Evolutionary conservation across 1,140 invertebrate species (phyloP).

Genomic region (Charaxes varanes): DNA sequence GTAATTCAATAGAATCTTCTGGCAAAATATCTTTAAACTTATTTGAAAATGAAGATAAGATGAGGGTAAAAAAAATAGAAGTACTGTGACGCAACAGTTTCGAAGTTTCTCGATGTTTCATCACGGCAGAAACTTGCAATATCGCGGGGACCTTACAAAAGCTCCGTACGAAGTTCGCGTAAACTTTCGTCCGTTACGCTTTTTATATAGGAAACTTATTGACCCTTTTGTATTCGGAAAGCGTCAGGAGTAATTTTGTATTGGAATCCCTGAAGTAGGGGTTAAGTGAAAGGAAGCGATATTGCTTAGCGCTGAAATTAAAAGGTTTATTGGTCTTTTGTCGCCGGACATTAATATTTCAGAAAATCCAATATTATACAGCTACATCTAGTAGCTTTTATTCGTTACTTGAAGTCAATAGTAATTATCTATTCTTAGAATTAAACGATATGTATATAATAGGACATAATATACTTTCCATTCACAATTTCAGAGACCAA

Average conservation of each 20-base stretch:
- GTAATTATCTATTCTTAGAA: too few relatives aligned
- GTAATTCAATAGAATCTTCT: too few relatives aligned
- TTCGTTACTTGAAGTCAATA: too few relatives aligned
- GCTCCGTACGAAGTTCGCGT: conserved; percentile 8
- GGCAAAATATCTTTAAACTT: too few relatives aligned
- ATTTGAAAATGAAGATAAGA: too few relatives aligned
- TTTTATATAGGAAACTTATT: conserved; percentile 29
- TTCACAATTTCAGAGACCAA: too few relatives aligned
- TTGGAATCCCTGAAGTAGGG: conserved; percentile 23
- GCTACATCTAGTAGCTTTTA: not conserved
- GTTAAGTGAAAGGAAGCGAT: conserved; percentile 18
- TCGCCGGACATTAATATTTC: too few relatives aligned
- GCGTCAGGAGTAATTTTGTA: conserved; percentile 28
- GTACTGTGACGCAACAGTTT: not conserved
- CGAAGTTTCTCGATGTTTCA: conserved; percentile 1
- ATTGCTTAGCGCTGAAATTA: conserved; percentile 22
- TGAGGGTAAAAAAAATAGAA: too few relatives aligned
- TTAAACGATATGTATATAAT: too few relatives aligned
- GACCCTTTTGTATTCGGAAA: conserved; percentile 25
- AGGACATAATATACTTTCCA: too few relatives aligned
- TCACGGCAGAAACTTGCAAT: not conserved
- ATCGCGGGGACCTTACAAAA: conserved; percentile 1
- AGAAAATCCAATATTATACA: not conserved
- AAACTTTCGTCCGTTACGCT: conserved; percentile 20
- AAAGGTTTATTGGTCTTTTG: conserved; percentile 16